These are phyloP conservation scores for Drepana falcataria DNA, from an alignment of 2,888 invertebrate genomes.

Conservation along the genomic window DNA sequence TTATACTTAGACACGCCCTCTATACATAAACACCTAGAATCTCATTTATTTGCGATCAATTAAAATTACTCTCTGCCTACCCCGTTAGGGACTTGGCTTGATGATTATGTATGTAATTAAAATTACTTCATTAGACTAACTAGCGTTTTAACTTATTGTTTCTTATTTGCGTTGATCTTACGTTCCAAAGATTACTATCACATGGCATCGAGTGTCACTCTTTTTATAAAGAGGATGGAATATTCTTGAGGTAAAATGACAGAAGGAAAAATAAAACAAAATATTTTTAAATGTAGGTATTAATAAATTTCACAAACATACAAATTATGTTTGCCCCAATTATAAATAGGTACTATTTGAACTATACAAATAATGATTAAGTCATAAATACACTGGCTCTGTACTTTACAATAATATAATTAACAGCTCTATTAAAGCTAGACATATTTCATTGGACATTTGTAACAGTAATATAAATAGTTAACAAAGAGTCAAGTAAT, in stretches of 20 bases:
- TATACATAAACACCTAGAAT: no score
- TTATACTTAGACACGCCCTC: no score
- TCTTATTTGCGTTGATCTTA: no score
- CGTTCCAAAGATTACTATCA: no score
- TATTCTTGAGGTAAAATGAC: slow-evolving; percentile 5
- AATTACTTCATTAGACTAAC: no score
- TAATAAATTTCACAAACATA: slow-evolving; percentile 75
- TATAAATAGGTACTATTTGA: slow-evolving; percentile 74
- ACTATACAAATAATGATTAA: slow-evolving; percentile 77
- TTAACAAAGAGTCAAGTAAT: slow-evolving; percentile 72
- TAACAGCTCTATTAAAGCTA: slow-evolving; percentile 74
- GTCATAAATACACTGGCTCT: slow-evolving; percentile 77
- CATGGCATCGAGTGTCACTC: no score
- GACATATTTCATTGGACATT: slow-evolving; percentile 67
- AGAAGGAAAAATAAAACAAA: slow-evolving; percentile 28
- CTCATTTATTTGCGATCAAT: no score
- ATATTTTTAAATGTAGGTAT: slow-evolving; percentile 50
- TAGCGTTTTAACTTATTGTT: no score
- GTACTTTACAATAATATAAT: slow-evolving; percentile 74
- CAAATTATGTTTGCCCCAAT: slow-evolving; percentile 54
- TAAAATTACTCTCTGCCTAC: no score
- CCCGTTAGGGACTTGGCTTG: no score
- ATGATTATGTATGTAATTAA: no score
- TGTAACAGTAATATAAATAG: slow-evolving; percentile 75
- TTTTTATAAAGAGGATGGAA: no score